These are phyloP conservation scores for Cosmia trapezina DNA, from an alignment of 2,888 invertebrate species.

Conservation along the genomic window DNA sequence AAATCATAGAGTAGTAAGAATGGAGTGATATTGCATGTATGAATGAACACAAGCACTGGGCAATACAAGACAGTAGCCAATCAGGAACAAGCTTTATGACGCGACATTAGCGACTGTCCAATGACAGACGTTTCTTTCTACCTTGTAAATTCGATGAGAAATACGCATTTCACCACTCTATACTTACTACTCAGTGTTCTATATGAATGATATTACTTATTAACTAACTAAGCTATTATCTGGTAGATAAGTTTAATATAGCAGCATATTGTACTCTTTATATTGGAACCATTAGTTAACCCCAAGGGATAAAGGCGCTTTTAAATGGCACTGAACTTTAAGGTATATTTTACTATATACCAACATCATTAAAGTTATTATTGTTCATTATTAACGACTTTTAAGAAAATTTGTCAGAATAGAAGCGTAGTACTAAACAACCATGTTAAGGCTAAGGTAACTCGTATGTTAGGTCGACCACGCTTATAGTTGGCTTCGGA, in stretches of 20 bases:
- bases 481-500: conserved; percentile 8
- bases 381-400: not conserved
- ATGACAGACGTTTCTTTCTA: not conserved
- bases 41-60: not conserved
- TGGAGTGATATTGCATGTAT: not conserved
- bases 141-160: not conserved
- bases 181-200: conserved; percentile 3
- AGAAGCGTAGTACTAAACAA: not conserved
- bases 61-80: not conserved
- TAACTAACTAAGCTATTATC: conserved; percentile 6
- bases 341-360: not conserved
- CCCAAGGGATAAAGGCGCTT: conserved; percentile 15
- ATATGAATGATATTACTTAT: conserved; percentile 16
- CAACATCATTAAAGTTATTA: not conserved
- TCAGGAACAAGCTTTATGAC: conserved; percentile 1
- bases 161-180: not conserved
- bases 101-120: not conserved
- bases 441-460: not conserved
- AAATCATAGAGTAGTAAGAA: conserved; percentile 22
- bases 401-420: not conserved
- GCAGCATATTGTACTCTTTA: conserved; percentile 32
- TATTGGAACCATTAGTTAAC: conserved; percentile 21
- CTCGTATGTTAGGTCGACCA: not conserved
- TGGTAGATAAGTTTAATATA: conserved; percentile 8
- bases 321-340: conserved; percentile 18